Percentiles rank a stretch among this genome's conserved stretches.
These are phyloP conservation scores for Chromobotia macracanthus DNA, from an alignment of 2,797 vertebrate genomes.

Conservation along the genomic window DNA sequence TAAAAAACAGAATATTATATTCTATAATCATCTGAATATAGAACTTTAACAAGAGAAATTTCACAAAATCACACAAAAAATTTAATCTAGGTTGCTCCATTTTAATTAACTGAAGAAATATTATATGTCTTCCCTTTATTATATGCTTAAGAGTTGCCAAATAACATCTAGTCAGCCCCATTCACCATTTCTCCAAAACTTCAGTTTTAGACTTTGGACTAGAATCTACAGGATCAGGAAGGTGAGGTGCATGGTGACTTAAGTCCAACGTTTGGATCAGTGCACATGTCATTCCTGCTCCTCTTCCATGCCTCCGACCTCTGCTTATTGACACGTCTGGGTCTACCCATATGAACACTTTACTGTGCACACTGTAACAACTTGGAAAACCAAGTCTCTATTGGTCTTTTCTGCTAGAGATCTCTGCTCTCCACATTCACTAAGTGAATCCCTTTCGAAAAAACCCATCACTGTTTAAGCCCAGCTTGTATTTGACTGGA, in stretches of 20 bases:
- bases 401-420: constrained; percentile 29
- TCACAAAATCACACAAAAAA: too few relatives aligned
- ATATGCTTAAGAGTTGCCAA: neutral
- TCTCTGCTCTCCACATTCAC: constrained; percentile 24
- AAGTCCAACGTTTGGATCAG: constrained; percentile 5
- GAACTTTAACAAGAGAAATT: too few relatives aligned
- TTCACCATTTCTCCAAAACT: neutral
- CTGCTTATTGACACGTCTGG: constrained; percentile 68
- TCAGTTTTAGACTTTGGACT: neutral
- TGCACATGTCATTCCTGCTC: constrained; percentile 76
- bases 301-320: constrained; percentile 74
- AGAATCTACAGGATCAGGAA: constrained; percentile 32
- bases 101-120: too few relatives aligned
- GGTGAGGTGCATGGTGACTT: too few relatives aligned
- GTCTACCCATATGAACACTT: constrained; percentile 66
- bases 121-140: too few relatives aligned
- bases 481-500: constrained; percentile 68
- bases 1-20: too few relatives aligned
- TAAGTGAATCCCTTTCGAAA: constrained; percentile 50
- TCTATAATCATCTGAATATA: too few relatives aligned
- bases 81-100: too few relatives aligned
- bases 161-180: neutral
- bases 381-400: neutral
- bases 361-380: constrained; percentile 31
- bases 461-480: constrained; percentile 55